These are phyloP conservation scores for Dicyrtomina minuta DNA, from an alignment of 2,888 invertebrate species.

Conservation along the genomic window DNA sequence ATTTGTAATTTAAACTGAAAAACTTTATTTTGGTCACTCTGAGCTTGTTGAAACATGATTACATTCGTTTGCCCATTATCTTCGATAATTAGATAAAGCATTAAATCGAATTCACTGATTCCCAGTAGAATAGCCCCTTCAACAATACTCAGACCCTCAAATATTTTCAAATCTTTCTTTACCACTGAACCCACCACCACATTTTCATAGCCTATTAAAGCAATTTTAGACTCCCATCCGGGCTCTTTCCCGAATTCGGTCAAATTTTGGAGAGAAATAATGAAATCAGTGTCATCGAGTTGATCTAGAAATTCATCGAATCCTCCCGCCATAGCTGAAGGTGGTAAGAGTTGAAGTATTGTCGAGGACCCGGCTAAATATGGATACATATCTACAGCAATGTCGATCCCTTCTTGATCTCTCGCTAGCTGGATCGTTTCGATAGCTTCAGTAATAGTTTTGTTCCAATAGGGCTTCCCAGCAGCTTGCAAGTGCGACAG, in stretches of 20 bases:
- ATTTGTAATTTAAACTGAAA: slow-evolving; percentile 44
- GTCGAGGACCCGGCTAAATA: slow-evolving; percentile 50
- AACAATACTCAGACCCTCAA: slow-evolving; percentile 40
- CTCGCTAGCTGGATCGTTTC: slow-evolving; percentile 43
- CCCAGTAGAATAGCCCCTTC: slow-evolving; percentile 33
- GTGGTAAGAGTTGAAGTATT: slow-evolving; percentile 49
- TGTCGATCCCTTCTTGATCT: slow-evolving; percentile 41
- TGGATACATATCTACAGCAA: slow-evolving; percentile 51
- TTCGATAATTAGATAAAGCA: slow-evolving; percentile 35
- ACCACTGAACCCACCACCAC: slow-evolving; percentile 46
- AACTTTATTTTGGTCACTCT: slow-evolving; percentile 42
- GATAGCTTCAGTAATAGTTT: slow-evolving; percentile 42
- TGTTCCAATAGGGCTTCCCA: slow-evolving; percentile 50
- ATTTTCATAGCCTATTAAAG: slow-evolving; percentile 49
- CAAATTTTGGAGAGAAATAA: slow-evolving; percentile 29
- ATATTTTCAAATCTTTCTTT: slow-evolving; percentile 31
- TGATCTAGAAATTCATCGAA: slow-evolving; percentile 44
- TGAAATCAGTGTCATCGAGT: slow-evolving; percentile 29
- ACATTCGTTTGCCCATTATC: slow-evolving; percentile 49
- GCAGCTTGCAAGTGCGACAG: slow-evolving; percentile 48
- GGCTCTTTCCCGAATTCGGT: slow-evolving; percentile 46
- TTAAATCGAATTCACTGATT: slow-evolving; percentile 43
- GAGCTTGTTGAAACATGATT: slow-evolving; percentile 47
- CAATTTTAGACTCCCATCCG: slow-evolving; percentile 51
- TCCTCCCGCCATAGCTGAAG: slow-evolving; percentile 46